Evolutionary conservation across 2,888 invertebrate genomes (phyloP).

Genomic region (Lamproptera curius): DNA sequence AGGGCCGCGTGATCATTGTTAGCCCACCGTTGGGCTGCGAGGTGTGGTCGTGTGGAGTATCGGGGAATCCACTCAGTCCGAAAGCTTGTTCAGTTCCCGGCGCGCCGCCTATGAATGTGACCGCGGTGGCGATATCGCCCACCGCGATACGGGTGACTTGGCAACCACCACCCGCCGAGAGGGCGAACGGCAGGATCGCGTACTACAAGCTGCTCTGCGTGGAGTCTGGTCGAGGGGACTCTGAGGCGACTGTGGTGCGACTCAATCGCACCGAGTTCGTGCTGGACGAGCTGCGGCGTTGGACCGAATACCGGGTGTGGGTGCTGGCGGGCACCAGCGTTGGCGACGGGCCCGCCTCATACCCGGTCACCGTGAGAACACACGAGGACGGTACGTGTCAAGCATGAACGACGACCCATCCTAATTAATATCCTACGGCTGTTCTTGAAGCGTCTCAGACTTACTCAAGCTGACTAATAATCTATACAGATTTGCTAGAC

Average conservation of each 20-base stretch:
- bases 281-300: constrained; percentile 93
- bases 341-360: constrained; percentile 96
- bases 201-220: constrained; percentile 97
- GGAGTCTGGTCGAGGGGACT: constrained; percentile 90
- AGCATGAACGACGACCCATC: not conserved
- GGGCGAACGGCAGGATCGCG: constrained; percentile 94
- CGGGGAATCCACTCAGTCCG: not conserved
- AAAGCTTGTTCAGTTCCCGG: constrained; percentile 88
- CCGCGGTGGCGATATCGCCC: constrained; percentile 91
- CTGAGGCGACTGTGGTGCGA: constrained; percentile 88
- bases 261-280: constrained; percentile 88
- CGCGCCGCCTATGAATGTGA: constrained; percentile 96
- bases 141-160: constrained; percentile 93
- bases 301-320: constrained; percentile 98
- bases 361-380: constrained; percentile 94
- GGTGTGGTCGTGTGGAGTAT: too few relatives aligned
- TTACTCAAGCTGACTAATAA: too few relatives aligned
- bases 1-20: constrained; percentile 45
- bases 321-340: constrained; percentile 97
- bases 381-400: constrained; percentile 98
- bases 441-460: too few relatives aligned
- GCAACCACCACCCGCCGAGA: constrained; percentile 94
- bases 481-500: too few relatives aligned
- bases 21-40: too few relatives aligned
- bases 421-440: too few relatives aligned